phyloP scores from a whole-genome alignment of 53 echinoderm and acorn worm species.

The Pentamera pediparva region DNA sequence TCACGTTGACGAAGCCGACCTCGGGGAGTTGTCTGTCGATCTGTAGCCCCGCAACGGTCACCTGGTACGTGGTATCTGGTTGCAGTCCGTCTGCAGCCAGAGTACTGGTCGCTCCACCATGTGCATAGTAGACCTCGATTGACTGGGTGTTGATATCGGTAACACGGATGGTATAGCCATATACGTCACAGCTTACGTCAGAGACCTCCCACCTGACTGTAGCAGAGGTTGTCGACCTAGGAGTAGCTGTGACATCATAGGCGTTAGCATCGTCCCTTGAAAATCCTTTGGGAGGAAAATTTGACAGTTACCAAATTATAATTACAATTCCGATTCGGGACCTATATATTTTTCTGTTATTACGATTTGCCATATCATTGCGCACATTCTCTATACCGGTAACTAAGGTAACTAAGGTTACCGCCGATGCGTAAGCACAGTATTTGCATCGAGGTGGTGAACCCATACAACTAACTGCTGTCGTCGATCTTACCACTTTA shows the following conservation, averaged over 20 bases:
- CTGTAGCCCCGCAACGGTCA: slow-evolving; percentile 45
- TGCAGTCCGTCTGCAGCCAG: slow-evolving; percentile 18
- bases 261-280: slow-evolving; percentile 27
- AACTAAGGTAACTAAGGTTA: too few species aligned
- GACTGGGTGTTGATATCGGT: not conserved
- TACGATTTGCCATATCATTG: too few species aligned
- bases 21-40: slow-evolving; percentile 40
- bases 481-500: too few species aligned
- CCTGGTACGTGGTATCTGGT: slow-evolving; percentile 33
- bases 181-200: slow-evolving; percentile 62
- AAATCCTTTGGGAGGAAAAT: not conserved
- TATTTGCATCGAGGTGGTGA: too few species aligned
- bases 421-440: too few species aligned
- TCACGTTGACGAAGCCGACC: slow-evolving; percentile 42
- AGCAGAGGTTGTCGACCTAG: not conserved
- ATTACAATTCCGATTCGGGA: too few species aligned
- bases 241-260: not conserved
- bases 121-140: slow-evolving; percentile 13
- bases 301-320: too few species aligned
- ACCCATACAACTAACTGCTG: too few species aligned
- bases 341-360: too few species aligned
- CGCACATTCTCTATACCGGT: too few species aligned
- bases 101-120: slow-evolving; percentile 41
- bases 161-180: slow-evolving; percentile 52
- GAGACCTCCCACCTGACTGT: slow-evolving; percentile 62